Percentiles rank a stretch among this genome's conserved stretches.
These are phyloP conservation scores for Euzetes globulus DNA, from an alignment of 2,888 invertebrate species.

Conservation along the genomic window DNA sequence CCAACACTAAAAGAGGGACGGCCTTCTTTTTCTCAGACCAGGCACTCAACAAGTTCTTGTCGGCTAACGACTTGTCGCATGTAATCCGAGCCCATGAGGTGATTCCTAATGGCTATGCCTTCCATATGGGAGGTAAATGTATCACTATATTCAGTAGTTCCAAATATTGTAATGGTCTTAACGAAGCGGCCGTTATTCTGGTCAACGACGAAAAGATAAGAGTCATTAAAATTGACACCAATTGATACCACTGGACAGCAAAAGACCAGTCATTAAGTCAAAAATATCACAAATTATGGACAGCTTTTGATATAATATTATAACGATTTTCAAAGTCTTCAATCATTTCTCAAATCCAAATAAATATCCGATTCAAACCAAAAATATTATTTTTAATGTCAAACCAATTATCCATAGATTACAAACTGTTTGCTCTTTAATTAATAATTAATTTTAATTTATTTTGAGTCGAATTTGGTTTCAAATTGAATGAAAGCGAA, in stretches of 20 bases:
- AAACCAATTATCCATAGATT: no score
- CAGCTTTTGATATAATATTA: no score
- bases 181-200: conserved; percentile 64
- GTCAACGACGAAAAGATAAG: conserved; percentile 60
- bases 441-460: no score
- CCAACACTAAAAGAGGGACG: conserved; percentile 61
- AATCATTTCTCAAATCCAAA: no score
- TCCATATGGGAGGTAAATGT: conserved; percentile 61
- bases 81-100: conserved; percentile 68
- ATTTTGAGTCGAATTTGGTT: background rate
- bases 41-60: conserved; percentile 62
- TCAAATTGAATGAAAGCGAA: conserved; percentile 2
- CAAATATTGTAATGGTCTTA: conserved; percentile 63
- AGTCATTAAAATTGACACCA: conserved; percentile 56
- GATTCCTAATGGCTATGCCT: conserved; percentile 58
- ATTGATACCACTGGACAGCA: no score
- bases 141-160: conserved; percentile 68
- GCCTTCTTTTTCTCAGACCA: conserved; percentile 63
- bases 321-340: no score
- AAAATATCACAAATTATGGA: no score
- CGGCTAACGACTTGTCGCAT: conserved; percentile 59
- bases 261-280: no score
- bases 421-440: no score
- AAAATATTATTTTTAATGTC: no score
- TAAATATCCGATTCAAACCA: no score